These are phyloP conservation scores for Hippoglossus hippoglossus DNA, from an alignment of 2,797 vertebrate species.

Conservation along the genomic window DNA sequence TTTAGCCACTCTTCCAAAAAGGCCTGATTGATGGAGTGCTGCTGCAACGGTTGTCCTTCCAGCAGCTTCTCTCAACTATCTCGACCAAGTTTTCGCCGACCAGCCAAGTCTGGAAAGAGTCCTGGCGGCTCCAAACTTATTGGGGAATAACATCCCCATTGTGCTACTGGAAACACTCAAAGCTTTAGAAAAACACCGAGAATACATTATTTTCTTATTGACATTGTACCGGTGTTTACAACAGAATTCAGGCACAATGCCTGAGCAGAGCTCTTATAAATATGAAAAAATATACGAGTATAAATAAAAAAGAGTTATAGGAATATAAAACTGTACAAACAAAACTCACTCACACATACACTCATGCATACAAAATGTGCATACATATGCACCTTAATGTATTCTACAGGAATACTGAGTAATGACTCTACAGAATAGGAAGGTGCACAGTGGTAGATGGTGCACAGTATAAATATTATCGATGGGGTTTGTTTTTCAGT, in stretches of 20 bases:
- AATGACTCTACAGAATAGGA: neutral
- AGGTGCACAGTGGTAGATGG: neutral
- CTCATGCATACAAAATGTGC: neutral
- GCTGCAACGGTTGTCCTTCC: neutral
- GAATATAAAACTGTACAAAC: neutral
- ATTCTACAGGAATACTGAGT: neutral
- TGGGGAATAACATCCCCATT: neutral
- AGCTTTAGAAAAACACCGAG: neutral
- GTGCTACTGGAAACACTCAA: neutral
- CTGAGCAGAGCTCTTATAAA: neutral
- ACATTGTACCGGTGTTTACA: too few species aligned
- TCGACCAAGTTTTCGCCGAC: neutral
- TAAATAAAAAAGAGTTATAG: neutral
- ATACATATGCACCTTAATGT: neutral
- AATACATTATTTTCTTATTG: too few species aligned
- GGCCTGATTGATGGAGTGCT: conserved; percentile 2
- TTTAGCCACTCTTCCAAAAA: neutral
- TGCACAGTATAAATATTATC: neutral
- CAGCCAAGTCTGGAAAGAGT: neutral
- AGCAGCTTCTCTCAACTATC: neutral
- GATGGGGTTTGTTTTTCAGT: neutral
- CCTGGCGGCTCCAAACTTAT: neutral
- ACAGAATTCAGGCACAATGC: neutral
- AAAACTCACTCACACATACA: neutral
- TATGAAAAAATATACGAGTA: neutral